These are phyloP conservation scores for Leptinotarsa rubiginosa DNA, from an alignment of 2,888 invertebrate genomes.

Conservation along the genomic window DNA sequence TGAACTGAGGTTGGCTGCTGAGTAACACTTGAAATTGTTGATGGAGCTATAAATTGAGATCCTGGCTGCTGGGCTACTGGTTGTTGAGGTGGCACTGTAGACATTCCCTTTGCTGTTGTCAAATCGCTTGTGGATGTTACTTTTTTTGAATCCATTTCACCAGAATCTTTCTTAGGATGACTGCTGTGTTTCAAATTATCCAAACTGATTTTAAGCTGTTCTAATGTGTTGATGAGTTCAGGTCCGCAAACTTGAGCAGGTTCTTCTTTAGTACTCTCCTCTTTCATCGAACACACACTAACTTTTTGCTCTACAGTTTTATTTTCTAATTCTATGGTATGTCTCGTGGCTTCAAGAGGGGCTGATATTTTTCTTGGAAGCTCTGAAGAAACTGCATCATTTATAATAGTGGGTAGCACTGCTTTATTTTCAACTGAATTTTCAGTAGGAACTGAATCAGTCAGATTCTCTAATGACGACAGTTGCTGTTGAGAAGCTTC, in stretches of 20 bases:
- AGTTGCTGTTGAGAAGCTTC: conserved; percentile 33
- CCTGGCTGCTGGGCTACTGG: conserved; percentile 18
- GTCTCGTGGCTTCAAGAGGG: conserved; percentile 52
- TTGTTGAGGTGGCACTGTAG: conserved; percentile 35
- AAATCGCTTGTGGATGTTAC: conserved; percentile 54
- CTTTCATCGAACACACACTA: conserved; percentile 56
- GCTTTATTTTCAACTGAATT: conserved; percentile 31
- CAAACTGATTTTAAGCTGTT: conserved; percentile 71
- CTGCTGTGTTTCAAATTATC: conserved; percentile 70
- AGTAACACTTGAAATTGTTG: conserved; percentile 15
- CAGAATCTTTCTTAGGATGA: conserved; percentile 64
- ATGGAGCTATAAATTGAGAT: conserved; percentile 38
- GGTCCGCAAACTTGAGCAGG: conserved; percentile 65
- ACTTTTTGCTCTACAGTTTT: conserved; percentile 56
- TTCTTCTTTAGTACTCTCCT: conserved; percentile 55
- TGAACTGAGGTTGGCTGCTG: conserved; percentile 19
- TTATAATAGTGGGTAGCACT: conserved; percentile 22
- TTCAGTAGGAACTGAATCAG: conserved; percentile 23
- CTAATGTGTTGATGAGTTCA: conserved; percentile 69
- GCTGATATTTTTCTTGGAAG: conserved; percentile 56
- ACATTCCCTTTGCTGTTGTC: conserved; percentile 39
- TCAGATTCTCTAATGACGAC: conserved; percentile 34
- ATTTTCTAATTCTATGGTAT: conserved; percentile 45
- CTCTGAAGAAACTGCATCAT: conserved; percentile 40
- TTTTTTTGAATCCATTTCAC: conserved; percentile 54